Conservation (phyloP, 2,797 vertebrate genomes). For the Micropoecilia bifurca region DNA sequence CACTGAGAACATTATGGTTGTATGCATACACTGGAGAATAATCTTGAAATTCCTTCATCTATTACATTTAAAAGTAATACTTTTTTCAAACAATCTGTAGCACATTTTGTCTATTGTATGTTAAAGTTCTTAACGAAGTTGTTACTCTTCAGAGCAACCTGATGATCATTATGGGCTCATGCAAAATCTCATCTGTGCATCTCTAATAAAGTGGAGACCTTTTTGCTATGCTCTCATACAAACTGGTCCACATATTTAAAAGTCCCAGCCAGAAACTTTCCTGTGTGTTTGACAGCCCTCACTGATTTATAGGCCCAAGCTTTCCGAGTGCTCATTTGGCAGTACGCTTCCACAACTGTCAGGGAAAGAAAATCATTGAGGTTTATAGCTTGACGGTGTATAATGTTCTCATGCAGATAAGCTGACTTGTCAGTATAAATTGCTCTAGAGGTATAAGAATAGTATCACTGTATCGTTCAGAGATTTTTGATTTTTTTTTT, state of each 20-base stretch:
- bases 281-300: background rate
- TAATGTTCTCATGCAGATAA: slow-evolving; percentile 38
- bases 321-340: slow-evolving; percentile 22
- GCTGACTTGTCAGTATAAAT: slow-evolving; percentile 44
- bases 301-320: slow-evolving; percentile 22
- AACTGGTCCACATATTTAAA: slow-evolving; percentile 36
- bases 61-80: background rate
- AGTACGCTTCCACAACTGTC: slow-evolving; percentile 44
- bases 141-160: background rate
- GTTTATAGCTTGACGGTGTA: slow-evolving; percentile 46
- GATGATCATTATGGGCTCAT: background rate
- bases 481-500: slow-evolving; percentile 1
- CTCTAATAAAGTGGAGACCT: background rate
- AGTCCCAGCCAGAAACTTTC: slow-evolving; percentile 14
- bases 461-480: slow-evolving; percentile 6
- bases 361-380: slow-evolving; percentile 37
- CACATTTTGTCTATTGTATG: background rate
- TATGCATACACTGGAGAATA: background rate
- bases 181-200: background rate
- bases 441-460: slow-evolving; percentile 22
- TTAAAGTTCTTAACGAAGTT: background rate
- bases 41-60: background rate
- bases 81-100: background rate
- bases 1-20: background rate
- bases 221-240: background rate